Percentiles rank a stretch among this genome's conserved stretches.
Conservation (phyloP, 2,797 vertebrate genomes). For the Anableps anableps region DNA sequence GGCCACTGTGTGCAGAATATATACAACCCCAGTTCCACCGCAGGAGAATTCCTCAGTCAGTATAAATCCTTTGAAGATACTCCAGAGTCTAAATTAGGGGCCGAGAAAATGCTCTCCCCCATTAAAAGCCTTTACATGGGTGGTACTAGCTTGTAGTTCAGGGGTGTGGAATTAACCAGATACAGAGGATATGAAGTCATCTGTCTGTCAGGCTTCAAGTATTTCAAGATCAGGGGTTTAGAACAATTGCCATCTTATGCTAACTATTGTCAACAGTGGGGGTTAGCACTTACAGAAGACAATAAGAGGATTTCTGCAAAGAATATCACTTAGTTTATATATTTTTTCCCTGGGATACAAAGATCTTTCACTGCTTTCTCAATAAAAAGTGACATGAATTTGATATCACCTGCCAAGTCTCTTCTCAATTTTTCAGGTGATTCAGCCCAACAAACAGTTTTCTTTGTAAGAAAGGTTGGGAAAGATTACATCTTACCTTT, state of each 20-base stretch:
- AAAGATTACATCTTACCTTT: not conserved
- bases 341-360: not conserved
- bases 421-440: not conserved
- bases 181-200: not conserved
- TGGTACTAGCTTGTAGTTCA: constrained; percentile 7
- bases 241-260: not conserved
- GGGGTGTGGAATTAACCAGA: not conserved
- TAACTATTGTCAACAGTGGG: not conserved
- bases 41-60: not conserved
- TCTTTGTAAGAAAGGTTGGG: not conserved
- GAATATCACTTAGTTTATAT: not conserved
- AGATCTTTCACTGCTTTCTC: not conserved
- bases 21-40: not conserved
- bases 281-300: not conserved
- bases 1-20: not conserved
- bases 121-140: constrained; percentile 1
- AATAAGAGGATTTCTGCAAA: not conserved
- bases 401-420: not conserved
- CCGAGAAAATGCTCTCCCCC: not conserved
- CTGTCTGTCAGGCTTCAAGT: not conserved
- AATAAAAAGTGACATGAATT: not conserved
- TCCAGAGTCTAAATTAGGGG: constrained; percentile 1
- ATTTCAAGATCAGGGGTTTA: not conserved
- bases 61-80: constrained; percentile 4
- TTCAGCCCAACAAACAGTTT: not conserved